These are phyloP conservation scores for Eristalis pertinax DNA, from an alignment of 2,888 invertebrate species.

Conservation along the genomic window DNA sequence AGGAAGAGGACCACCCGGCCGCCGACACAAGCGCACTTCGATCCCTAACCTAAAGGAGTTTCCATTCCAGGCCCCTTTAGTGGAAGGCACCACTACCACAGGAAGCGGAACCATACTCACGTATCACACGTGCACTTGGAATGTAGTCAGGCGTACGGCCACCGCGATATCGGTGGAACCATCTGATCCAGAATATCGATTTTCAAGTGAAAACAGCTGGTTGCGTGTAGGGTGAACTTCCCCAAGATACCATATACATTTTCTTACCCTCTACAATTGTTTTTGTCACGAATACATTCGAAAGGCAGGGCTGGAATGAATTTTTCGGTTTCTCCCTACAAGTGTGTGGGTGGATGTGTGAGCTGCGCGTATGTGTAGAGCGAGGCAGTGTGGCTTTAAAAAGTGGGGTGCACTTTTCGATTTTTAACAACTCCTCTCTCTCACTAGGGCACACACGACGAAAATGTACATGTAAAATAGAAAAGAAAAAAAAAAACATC, in stretches of 20 bases:
- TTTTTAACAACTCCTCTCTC: conserved; percentile 65
- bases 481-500: not conserved
- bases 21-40: conserved; percentile 57
- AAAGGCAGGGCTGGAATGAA: conserved; percentile 31
- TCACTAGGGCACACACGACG: conserved; percentile 43
- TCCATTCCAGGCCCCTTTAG: not conserved
- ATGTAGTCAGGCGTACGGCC: conserved; percentile 24
- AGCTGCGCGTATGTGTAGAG: not conserved
- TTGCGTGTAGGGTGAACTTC: conserved; percentile 47
- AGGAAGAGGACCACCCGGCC: conserved; percentile 29
- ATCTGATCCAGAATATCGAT: conserved; percentile 67
- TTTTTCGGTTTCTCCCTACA: not conserved
- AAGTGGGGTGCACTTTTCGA: conserved; percentile 74
- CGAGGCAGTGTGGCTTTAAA: conserved; percentile 5
- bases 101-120: not conserved
- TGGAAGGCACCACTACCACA: not conserved
- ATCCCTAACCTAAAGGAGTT: not conserved
- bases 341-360: not conserved
- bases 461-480: not conserved
- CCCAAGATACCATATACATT: conserved; percentile 13
- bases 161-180: conserved; percentile 30
- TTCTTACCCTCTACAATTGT: not conserved
- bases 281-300: conserved; percentile 41
- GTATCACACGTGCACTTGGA: conserved; percentile 64
- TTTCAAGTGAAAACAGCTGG: conserved; percentile 65